Conservation (phyloP, 1,140 invertebrate species). For the Doryteuthis pealeii region DNA sequence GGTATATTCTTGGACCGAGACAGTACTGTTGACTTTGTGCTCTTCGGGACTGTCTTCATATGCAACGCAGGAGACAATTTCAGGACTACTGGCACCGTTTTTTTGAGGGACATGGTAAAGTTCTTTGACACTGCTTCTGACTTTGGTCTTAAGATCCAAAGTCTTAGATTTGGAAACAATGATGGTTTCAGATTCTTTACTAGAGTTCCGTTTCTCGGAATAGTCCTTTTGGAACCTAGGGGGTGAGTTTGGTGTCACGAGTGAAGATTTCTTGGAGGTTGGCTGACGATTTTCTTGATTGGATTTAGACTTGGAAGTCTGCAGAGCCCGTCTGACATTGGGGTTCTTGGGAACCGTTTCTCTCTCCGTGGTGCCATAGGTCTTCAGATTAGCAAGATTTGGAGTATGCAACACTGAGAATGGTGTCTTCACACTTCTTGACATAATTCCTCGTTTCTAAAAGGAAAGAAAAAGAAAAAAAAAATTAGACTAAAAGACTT, state of each 20-base stretch:
- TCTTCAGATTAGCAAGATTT: constrained; percentile 33
- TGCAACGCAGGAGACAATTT: no score
- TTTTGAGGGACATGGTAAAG: no score
- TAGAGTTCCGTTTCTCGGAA: no score
- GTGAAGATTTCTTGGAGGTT: constrained; percentile 11
- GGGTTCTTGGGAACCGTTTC: constrained; percentile 7
- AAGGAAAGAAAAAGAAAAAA: constrained; percentile 19
- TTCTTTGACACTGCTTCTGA: no score
- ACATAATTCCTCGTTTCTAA: constrained; percentile 36
- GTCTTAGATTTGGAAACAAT: no score
- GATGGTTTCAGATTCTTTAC: no score
- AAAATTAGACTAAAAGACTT: no score
- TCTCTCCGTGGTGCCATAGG: constrained; percentile 35
- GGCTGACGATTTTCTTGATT: constrained; percentile 16
- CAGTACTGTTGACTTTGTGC: neutral
- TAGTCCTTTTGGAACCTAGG: no score
- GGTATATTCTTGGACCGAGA: neutral
- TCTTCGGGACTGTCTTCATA: neutral
- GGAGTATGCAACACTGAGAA: constrained; percentile 38
- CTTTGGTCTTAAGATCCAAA: no score
- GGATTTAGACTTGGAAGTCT: neutral
- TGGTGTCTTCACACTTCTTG: constrained; percentile 28
- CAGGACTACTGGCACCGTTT: no score
- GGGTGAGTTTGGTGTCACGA: no score
- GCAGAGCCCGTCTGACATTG: constrained; percentile 14